These are phyloP conservation scores for Hydriomena furcata DNA, from an alignment of 2,888 invertebrate species.

Conservation along the genomic window DNA sequence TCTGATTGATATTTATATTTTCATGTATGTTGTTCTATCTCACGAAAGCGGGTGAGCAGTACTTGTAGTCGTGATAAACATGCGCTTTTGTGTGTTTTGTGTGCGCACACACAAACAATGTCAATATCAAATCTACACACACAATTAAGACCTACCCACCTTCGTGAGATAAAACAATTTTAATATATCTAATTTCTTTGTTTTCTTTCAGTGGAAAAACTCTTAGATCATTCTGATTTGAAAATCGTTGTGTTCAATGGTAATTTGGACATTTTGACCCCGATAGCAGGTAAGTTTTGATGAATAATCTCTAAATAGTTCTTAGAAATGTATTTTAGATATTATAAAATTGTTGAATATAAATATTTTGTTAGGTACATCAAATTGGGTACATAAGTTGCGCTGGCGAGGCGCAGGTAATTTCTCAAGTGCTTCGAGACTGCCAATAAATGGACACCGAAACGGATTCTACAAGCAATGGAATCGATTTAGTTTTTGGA, in stretches of 20 bases:
- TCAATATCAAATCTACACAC: too few species aligned
- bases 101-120: too few species aligned
- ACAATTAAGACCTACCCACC: too few species aligned
- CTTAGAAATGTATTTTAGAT: too few species aligned
- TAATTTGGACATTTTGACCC: conserved; percentile 70
- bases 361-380: conserved; percentile 53
- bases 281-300: conserved; percentile 46
- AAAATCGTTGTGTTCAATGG: conserved; percentile 72
- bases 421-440: conserved; percentile 53
- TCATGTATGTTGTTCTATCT: too few species aligned
- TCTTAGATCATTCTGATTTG: conserved; percentile 61
- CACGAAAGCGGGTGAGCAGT: too few species aligned
- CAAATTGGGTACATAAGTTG: conserved; percentile 73
- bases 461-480: conserved; percentile 69
- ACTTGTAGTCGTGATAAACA: too few species aligned
- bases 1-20: too few species aligned
- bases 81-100: too few species aligned
- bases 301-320: not conserved
- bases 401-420: conserved; percentile 64
- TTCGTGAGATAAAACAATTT: too few species aligned
- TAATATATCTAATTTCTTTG: not conserved
- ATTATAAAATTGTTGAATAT: too few species aligned
- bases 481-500: conserved; percentile 66
- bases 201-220: conserved; percentile 72
- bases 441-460: conserved; percentile 51